Evolutionary conservation across 2,888 invertebrate species (phyloP).

Genomic region (Myopa tessellatipennis): DNA sequence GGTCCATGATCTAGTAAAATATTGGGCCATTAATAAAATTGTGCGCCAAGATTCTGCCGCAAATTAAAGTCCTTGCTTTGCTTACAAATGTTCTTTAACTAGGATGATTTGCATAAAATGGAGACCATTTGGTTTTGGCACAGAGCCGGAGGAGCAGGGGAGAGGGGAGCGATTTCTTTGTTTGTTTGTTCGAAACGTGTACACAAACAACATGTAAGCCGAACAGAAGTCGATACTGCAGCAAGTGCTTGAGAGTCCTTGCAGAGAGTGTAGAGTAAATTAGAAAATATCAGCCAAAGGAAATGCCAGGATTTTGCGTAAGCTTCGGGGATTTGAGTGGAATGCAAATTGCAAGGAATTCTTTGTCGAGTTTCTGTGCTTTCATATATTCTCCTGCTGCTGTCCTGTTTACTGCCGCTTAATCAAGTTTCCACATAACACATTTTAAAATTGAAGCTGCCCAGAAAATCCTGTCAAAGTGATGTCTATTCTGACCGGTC

Average conservation of each 20-base stretch:
- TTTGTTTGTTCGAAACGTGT: background rate
- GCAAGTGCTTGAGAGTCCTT: background rate
- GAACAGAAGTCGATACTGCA: background rate
- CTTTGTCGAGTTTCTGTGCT: background rate
- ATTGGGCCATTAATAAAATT: background rate
- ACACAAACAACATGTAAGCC: constrained; percentile 7
- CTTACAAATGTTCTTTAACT: constrained; percentile 26
- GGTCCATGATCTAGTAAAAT: background rate
- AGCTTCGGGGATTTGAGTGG: constrained; percentile 1
- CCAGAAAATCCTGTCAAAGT: no score
- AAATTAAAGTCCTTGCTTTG: constrained; percentile 21
- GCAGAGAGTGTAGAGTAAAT: constrained; percentile 2
- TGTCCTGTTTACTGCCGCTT: background rate
- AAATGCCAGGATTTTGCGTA: constrained; percentile 1
- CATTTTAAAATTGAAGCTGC: no score
- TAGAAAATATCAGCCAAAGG: background rate
- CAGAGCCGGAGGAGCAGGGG: no score
- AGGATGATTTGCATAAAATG: constrained; percentile 60
- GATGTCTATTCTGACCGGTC: no score
- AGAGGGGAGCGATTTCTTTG: background rate
- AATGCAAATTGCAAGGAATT: constrained; percentile 20
- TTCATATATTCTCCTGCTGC: background rate
- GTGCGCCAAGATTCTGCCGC: constrained; percentile 21
- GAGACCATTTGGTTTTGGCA: constrained; percentile 51
- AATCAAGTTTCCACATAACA: background rate